These are phyloP conservation scores for Oryzias sinensis DNA, from an alignment of 2,797 vertebrate species.

Conservation along the genomic window DNA sequence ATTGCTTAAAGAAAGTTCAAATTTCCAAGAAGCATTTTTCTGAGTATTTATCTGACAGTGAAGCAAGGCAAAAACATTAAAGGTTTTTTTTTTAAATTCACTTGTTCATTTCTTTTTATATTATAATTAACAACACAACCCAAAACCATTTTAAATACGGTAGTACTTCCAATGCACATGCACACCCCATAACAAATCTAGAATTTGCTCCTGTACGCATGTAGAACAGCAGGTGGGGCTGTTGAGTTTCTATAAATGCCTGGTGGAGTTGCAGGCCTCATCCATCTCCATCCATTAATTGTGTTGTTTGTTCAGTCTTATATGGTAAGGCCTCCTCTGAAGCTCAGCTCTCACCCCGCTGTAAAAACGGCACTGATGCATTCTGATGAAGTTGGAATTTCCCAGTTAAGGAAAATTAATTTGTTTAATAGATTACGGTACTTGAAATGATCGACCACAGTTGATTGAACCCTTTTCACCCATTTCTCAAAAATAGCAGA, in stretches of 20 bases:
- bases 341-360: conserved; percentile 8
- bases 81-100: too few species aligned
- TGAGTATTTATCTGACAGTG: too few species aligned
- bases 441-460: background rate
- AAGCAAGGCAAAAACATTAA: too few species aligned
- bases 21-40: too few species aligned
- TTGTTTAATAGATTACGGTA: too few species aligned
- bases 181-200: too few species aligned
- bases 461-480: too few species aligned
- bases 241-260: conserved; percentile 68
- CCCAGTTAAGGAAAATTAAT: background rate
- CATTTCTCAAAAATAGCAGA: too few species aligned
- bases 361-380: conserved; percentile 7
- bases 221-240: conserved; percentile 78
- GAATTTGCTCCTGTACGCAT: background rate
- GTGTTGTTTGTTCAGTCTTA: conserved; percentile 68
- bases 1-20: too few species aligned
- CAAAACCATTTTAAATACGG: background rate
- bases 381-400: background rate
- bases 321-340: conserved; percentile 44
- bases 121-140: background rate
- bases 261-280: background rate
- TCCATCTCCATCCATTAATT: conserved; percentile 26
- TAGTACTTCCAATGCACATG: background rate
- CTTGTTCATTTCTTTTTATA: too few species aligned